Conservation (phyloP, 2,888 invertebrate species). For the Elysia crispata region DNA sequence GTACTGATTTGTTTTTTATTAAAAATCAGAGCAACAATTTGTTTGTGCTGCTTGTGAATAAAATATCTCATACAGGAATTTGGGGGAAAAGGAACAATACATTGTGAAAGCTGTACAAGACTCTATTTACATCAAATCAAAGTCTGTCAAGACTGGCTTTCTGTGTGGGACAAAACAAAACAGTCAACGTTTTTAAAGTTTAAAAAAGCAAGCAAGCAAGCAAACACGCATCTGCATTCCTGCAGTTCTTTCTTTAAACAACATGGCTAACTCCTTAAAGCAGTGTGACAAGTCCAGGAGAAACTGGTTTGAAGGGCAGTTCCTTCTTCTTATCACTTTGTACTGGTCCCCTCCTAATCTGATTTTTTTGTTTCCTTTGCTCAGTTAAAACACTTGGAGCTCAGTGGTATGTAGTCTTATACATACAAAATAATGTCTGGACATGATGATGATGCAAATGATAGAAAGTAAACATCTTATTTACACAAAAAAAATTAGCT, state of each 20-base stretch:
- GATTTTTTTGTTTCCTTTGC: no score
- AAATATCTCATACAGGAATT: slow-evolving; percentile 24
- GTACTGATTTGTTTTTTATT: slow-evolving; percentile 24
- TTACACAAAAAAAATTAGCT: no score
- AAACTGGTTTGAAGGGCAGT: no score
- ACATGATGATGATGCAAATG: no score
- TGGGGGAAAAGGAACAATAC: slow-evolving; percentile 2
- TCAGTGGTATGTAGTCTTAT: no score
- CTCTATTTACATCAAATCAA: slow-evolving; percentile 38
- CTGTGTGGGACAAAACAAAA: slow-evolving; percentile 39
- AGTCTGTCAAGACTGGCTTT: slow-evolving; percentile 40
- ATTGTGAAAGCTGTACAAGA: slow-evolving; percentile 40
- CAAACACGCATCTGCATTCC: neutral
- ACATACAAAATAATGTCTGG: no score
- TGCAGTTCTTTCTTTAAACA: slow-evolving; percentile 36
- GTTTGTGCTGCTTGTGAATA: slow-evolving; percentile 42
- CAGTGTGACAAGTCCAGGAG: no score
- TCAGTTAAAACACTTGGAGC: no score
- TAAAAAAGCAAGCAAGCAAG: slow-evolving; percentile 25
- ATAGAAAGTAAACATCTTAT: no score
- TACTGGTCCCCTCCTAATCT: no score
- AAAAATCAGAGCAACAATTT: slow-evolving; percentile 45
- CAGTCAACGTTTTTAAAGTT: slow-evolving; percentile 14
- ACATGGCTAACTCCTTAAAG: slow-evolving; percentile 20
- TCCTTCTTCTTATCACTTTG: no score